Conservation (phyloP, 2,113 vertebrate genomes). For the Balaenoptera acutorostrata region DNA sequence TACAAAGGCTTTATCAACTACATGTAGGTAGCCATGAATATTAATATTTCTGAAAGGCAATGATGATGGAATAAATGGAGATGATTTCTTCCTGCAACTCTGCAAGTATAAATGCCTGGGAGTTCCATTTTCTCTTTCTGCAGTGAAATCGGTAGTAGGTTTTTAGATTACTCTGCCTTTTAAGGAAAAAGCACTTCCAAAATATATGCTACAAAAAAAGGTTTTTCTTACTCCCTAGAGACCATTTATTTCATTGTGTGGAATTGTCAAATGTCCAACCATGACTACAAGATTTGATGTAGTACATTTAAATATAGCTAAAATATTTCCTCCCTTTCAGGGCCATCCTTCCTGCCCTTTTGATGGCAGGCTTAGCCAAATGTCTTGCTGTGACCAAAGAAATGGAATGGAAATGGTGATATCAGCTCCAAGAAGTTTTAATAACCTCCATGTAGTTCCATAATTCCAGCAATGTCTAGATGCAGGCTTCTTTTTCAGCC, state of each 20-base stretch:
- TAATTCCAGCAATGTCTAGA: not conserved
- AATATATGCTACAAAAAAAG: conserved; percentile 11
- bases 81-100: not conserved
- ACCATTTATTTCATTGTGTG: not conserved
- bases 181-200: not conserved
- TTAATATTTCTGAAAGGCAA: not conserved
- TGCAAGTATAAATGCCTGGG: not conserved
- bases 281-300: not conserved
- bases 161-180: not conserved
- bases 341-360: not conserved
- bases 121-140: not conserved
- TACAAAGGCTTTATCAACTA: not conserved
- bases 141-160: not conserved
- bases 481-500: not conserved
- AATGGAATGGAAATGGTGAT: not conserved
- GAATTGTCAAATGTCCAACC: not conserved
- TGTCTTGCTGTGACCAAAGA: not conserved
- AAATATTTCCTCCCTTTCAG: not conserved
- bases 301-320: not conserved
- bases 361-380: not conserved
- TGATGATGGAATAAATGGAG: not conserved
- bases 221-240: not conserved
- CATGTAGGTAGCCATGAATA: not conserved
- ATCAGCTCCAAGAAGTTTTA: not conserved
- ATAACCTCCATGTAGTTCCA: not conserved